These are phyloP conservation scores for Thymelicus lineola DNA, from an alignment of 2,888 invertebrate genomes.

Conservation along the genomic window DNA sequence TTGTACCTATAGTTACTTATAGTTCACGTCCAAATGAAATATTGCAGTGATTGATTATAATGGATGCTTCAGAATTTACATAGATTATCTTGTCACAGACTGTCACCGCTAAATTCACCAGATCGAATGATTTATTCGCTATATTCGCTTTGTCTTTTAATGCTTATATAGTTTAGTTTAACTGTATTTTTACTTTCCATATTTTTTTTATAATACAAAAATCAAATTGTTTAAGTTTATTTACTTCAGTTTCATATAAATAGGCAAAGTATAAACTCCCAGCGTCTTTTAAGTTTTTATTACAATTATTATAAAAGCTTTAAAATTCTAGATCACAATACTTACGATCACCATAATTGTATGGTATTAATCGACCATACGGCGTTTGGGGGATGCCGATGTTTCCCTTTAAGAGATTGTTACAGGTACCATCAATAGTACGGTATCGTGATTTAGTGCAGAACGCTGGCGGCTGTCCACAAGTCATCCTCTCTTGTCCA, in stretches of 20 bases:
- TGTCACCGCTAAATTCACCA: slow-evolving; percentile 23
- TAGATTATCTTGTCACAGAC: slow-evolving; percentile 26
- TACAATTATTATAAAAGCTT: background rate
- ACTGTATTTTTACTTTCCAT: too few relatives aligned
- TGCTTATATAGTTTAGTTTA: too few relatives aligned
- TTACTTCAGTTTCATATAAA: too few relatives aligned
- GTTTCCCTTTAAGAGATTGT: slow-evolving; percentile 93
- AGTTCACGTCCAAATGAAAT: background rate
- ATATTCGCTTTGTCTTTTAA: too few relatives aligned
- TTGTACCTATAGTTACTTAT: background rate
- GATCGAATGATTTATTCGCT: slow-evolving; percentile 33
- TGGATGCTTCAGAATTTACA: slow-evolving; percentile 3
- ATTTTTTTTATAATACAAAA: too few relatives aligned
- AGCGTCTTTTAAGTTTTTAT: background rate
- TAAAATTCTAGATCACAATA: slow-evolving; percentile 22
- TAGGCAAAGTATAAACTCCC: too few relatives aligned
- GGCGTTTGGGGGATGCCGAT: slow-evolving; percentile 92
- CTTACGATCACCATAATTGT: slow-evolving; percentile 89
- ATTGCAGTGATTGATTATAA: slow-evolving; percentile 19
- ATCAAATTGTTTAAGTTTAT: too few relatives aligned
- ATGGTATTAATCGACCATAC: slow-evolving; percentile 87
- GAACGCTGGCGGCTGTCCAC: slow-evolving; percentile 75
- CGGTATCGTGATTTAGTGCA: slow-evolving; percentile 87
- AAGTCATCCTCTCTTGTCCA: slow-evolving; percentile 72
- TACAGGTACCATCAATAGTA: slow-evolving; percentile 96